phyloP scores from a whole-genome alignment of 2,797 vertebrate genomes.

The Babyrousa celebensis region DNA sequence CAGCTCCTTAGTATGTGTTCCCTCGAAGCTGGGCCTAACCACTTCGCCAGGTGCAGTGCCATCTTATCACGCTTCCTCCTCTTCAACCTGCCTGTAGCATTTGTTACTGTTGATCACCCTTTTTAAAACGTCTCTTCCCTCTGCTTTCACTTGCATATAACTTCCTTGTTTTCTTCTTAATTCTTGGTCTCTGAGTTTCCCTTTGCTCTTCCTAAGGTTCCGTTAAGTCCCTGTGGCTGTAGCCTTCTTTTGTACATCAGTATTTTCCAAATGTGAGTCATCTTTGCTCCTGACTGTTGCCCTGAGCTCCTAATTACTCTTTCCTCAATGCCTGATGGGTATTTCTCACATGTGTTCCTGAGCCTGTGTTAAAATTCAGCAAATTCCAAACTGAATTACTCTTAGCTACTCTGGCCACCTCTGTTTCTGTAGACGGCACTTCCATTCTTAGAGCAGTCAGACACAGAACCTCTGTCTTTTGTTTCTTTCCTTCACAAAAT shows the following conservation, averaged over 20 bases:
- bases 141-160: not conserved
- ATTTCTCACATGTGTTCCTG: not conserved
- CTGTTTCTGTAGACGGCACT: not conserved
- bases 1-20: not conserved
- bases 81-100: not conserved
- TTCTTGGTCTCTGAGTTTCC: not conserved
- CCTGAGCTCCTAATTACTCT: not conserved
- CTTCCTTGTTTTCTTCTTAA: not conserved
- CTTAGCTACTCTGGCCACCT: not conserved
- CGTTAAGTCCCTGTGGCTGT: not conserved
- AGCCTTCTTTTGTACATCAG: not conserved
- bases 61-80: not conserved
- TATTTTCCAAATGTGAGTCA: not conserved
- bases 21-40: not conserved
- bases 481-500: not conserved
- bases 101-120: not conserved
- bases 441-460: not conserved
- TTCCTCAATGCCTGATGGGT: not conserved
- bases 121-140: slow-evolving; percentile 3
- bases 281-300: not conserved
- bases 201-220: not conserved
- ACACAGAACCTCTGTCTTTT: not conserved
- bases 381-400: not conserved
- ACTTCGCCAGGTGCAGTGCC: not conserved
- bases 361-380: not conserved